Percentiles rank a stretch among this genome's conserved stretches.
Evolutionary conservation across 2,113 vertebrate species (phyloP).

Genomic region (Mesembrinibis cayennensis): DNA sequence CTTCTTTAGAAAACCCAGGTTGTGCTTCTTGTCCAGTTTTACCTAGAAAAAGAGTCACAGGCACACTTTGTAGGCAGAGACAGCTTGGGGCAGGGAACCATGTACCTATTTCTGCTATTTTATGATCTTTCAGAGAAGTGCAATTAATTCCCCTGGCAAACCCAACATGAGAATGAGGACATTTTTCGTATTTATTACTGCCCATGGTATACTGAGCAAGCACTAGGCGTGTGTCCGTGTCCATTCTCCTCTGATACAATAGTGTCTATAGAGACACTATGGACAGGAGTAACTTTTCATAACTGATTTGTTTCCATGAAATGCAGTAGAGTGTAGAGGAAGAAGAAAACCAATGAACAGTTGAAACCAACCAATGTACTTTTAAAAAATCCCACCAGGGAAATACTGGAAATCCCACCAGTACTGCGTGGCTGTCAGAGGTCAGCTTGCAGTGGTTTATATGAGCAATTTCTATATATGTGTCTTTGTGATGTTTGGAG

Average conservation of each 20-base stretch:
- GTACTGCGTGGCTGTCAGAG: background rate
- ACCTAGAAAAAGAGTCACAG: background rate
- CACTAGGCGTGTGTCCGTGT: accelerated
- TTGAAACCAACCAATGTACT: background rate
- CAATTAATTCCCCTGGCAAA: background rate
- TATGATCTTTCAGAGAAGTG: background rate
- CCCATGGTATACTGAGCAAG: background rate
- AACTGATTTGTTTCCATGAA: background rate
- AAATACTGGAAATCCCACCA: background rate
- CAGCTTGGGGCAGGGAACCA: background rate
- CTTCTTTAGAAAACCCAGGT: background rate
- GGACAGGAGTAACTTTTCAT: background rate
- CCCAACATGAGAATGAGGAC: background rate
- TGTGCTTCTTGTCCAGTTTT: background rate
- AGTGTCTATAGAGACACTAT: background rate
- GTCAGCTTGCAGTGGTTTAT: background rate
- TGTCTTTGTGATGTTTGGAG: background rate
- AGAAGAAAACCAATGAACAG: background rate
- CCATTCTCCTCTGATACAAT: background rate
- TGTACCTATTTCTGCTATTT: background rate
- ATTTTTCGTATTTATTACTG: background rate
- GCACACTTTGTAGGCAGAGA: background rate
- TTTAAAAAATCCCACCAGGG: background rate
- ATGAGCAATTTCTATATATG: background rate
- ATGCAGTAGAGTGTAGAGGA: background rate